Base-by-base conservation (phyloP, 2,113 vertebrate genomes). In the Pseudorasbora parva region DNA sequence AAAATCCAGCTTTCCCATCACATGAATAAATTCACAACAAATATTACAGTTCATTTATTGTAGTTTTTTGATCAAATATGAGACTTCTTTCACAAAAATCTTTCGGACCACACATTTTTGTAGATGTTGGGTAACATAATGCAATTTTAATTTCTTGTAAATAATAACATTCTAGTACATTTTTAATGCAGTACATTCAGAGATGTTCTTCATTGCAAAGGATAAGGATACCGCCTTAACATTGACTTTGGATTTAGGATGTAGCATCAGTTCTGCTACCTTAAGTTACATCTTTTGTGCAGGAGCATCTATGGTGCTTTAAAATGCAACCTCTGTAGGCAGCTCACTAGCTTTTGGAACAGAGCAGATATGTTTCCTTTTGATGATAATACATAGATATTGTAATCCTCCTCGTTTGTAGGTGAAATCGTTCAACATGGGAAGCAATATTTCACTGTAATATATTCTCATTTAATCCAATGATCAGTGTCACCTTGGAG, bases 401-500 rank as follows among this genome's bases (percentile, higher is more conserved):
- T 51, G 27, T n/a, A 57, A 76, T 78, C 37, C 56, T 59, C 5
- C 17, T 64, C 69, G 21, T 51, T 17, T 54, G 19, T 37, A 27
- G 57, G 6, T 45, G 17, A 54, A 54, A 71, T 62, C 23, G 1
- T 68, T 82, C 60, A 19, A 27, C 23, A 23, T 33, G 17, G 72
- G 78, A 43, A 80, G 82, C 79, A 86, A 75, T 72, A 54, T 76
- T 68, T 14, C 43, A 45, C 64, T 30, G 45, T 82, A 43, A 75
- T 59, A 78, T 43, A 68, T 74, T 81, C 59, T 43, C 69, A 77
- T 81, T 74, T 57, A 81, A 81, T 62, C 21, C 60, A 71, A 56
- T 62, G 59, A 76, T 84, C 57, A 81, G 73, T 64, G 69, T 72
- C 81, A 83, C 78, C 77, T 86, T 60, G 51, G 77, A 84, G 60